Evolutionary conservation across 1,140 invertebrate species (phyloP), one percentile per base, ranked within the genome.

Genomic region (Drosophila punjabiensis): DNA sequence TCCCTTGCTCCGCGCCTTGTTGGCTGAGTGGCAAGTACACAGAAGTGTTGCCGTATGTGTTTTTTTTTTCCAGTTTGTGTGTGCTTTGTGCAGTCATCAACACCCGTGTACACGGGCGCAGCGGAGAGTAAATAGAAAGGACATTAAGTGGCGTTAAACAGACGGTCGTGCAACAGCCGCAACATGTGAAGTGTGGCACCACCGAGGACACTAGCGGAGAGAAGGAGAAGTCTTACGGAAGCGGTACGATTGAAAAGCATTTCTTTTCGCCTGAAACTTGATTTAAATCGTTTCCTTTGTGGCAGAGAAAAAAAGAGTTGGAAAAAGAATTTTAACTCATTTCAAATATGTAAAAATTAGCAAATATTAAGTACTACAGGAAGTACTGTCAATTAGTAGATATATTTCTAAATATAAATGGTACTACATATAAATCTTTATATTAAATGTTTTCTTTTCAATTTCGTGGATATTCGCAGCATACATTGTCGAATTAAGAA

Each of bases 61-160:
- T 53, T 62, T 48, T 74, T 55, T 73, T 60, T 39, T 18, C 14
- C 60, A 59, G 62, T 61, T 62, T 82, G 68, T 50, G 68, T 50
- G 43, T 82, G 77, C 63, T 76, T 71, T 61, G 69, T 64, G 80
- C 77, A 79, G 64, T 69, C 74, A 70, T 76, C 71, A 64, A 62
- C 62, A 74, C 37, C 32, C 37, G 50, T 41, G 59, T 28, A 71
- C 58, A 56, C 32, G 16, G 13, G 11, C 35, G 43, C 59, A 56
- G 74, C 37, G 56, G 47, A 69, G 68, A 89, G 85, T 89, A 84
- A 88, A 88, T 88, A 89, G 77, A 89, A 88, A 88, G 79, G 74
- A 89, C 85, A 89, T 90, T 89, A 89, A 89, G 85, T 89, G 86
- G 82, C 85, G 66, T 89, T 86, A 82, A 89, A 89, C 85, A 69